Percentiles rank a stretch among this genome's conserved stretches.
These are phyloP conservation scores for Saccostrea cuccullata DNA, from an alignment of 1,140 invertebrate species.

Conservation along the genomic window DNA sequence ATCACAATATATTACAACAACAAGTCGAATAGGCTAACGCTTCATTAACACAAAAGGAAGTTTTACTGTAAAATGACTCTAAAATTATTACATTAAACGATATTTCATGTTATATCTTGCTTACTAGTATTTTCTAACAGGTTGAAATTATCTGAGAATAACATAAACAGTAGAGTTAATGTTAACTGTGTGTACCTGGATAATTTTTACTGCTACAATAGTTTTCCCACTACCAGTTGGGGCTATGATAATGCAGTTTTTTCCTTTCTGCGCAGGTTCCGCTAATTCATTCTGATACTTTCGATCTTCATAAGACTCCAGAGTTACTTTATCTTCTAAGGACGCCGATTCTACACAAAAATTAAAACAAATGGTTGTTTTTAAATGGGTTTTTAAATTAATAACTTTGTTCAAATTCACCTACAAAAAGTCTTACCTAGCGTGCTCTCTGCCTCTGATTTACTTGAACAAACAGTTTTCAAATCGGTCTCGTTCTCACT, in stretches of 20 bases:
- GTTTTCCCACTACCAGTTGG: conserved; percentile 71
- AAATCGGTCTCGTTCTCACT: neutral
- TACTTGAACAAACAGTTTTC: neutral
- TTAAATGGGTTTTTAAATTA: neutral
- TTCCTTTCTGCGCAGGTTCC: conserved; percentile 51
- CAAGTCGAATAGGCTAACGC: neutral
- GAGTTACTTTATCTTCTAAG: neutral
- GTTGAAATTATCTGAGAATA: too few species aligned
- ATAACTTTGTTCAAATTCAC: neutral
- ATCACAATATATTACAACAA: neutral
- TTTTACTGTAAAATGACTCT: too few species aligned
- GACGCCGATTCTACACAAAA: neutral
- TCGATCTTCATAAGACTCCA: conserved; percentile 13
- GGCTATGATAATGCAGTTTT: conserved; percentile 67
- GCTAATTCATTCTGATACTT: conserved; percentile 66
- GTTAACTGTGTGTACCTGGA: conserved; percentile 31
- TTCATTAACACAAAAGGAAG: too few species aligned
- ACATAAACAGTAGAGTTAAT: too few species aligned
- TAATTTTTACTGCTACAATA: conserved; percentile 65
- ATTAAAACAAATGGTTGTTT: neutral
- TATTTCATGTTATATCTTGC: too few species aligned
- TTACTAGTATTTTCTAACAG: too few species aligned
- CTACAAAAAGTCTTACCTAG: neutral
- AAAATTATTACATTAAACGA: too few species aligned
- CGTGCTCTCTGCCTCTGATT: neutral